Base-by-base conservation (phyloP, 2,113 vertebrate species). In the Ceyx melanurus region DNA sequence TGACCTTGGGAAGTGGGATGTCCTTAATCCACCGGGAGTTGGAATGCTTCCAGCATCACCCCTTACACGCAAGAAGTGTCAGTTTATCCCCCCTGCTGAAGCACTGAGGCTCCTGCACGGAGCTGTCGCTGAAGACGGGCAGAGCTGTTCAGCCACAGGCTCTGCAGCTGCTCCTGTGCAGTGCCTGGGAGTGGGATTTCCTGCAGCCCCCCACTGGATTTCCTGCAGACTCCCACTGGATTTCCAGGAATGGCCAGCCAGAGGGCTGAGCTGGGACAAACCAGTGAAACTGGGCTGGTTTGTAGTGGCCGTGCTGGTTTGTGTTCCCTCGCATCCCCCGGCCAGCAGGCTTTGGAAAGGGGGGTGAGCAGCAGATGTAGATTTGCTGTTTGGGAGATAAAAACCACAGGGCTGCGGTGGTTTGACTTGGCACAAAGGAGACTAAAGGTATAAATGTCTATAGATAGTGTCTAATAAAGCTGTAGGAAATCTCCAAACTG, bases 361-460 rank as follows among this genome's bases (percentile, higher is more conserved):
- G 37, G 33, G 18, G 43, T 15, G 5, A 78, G 82, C 33, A 26
- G 22, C 62, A 37, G n/a, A 3, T 33, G 26, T 22, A 6, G 31
- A 53, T 9, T 0, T 7, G 19, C 35, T 46, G 22, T 2, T 37
- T 45, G 15, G 43, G 54, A 92, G 65, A 45, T 94, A 94, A 92
- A 89, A 94, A 92, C 86, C 48, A 42, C 33, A 22, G 14, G n/a
- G 8, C 71, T 89, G 82, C 20, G 3, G 85, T 62, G 37, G 16
- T 45, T 78, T 62, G 53, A 91, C 86, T 68, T 67, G 5, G 66
- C 94, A 89, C 86, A 93, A 92, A 91, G 67, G 87, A 92, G 92
- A 67, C 67, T 91, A 73, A 91, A 84, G 85, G 78, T 92, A 95
- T 57, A 96, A 93, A 95, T 94, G 90, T 92, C 81, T 95, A 87